Evolutionary conservation across 2,797 vertebrate species (phyloP).

Genomic region (Trachops cirrhosus): DNA sequence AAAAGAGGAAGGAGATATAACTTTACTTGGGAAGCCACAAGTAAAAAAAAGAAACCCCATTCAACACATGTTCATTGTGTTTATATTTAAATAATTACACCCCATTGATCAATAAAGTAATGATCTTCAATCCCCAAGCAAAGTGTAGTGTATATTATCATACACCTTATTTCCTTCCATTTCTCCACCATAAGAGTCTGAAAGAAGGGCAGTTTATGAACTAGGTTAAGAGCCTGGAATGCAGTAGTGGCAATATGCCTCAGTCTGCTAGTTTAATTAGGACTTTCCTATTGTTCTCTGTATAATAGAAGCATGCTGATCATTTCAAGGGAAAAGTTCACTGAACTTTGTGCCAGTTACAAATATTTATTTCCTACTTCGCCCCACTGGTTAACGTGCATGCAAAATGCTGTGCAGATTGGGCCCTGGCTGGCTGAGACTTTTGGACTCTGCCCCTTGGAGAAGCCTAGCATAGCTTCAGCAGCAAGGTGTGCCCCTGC

Average conservation of each 20-base stretch:
- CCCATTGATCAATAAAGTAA: neutral
- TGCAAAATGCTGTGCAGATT: conserved; percentile 30
- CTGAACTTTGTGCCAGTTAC: conserved; percentile 34
- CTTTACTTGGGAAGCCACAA: neutral
- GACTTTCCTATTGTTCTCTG: conserved; percentile 39
- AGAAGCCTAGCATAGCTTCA: neutral
- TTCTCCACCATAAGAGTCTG: neutral
- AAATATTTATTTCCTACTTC: conserved; percentile 21
- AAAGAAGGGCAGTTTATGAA: neutral
- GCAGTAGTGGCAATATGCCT: neutral
- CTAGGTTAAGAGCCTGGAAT: neutral
- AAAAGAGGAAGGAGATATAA: neutral
- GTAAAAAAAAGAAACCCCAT: neutral
- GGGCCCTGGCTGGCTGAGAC: neutral
- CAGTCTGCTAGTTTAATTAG: conserved; percentile 34
- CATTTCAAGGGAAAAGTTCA: conserved; percentile 51
- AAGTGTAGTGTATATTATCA: neutral
- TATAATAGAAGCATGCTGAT: conserved; percentile 23
- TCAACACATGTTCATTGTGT: neutral
- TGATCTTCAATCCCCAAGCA: neutral
- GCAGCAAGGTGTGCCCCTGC: neutral
- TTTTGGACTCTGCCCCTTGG: neutral
- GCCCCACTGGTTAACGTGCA: neutral
- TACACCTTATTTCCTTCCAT: neutral
- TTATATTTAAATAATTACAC: conserved; percentile 28